phyloP scores from a whole-genome alignment of 2,888 invertebrate genomes.

The Chesias legatella region DNA sequence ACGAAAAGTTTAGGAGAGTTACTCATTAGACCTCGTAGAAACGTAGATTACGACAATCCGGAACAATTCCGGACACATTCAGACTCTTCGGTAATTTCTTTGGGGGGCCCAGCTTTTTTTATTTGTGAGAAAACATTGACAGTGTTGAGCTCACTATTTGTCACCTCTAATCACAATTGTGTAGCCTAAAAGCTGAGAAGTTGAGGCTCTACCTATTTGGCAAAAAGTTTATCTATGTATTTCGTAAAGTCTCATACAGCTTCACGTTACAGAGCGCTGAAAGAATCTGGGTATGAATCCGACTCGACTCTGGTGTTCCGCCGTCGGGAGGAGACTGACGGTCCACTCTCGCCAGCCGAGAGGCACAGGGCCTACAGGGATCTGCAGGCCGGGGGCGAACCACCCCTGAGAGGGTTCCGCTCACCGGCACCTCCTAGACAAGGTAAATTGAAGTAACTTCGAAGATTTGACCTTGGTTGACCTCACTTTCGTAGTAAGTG shows the following conservation, averaged over 20 bases:
- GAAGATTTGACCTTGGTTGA: background rate
- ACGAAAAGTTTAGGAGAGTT: too few species aligned
- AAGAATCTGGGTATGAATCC: constrained; percentile 95
- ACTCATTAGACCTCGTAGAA: too few species aligned
- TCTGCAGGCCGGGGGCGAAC: constrained; percentile 96
- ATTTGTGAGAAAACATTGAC: too few species aligned
- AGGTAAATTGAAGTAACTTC: constrained; percentile 45
- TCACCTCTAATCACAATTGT: too few species aligned
- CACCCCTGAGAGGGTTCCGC: constrained; percentile 94
- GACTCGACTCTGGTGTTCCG: constrained; percentile 94
- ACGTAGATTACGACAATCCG: too few species aligned
- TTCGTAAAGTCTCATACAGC: background rate
- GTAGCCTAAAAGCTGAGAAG: too few species aligned
- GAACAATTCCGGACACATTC: too few species aligned
- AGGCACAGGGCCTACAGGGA: constrained; percentile 91
- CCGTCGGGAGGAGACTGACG: constrained; percentile 84
- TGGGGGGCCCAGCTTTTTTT: too few species aligned
- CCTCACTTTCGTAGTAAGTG: too few species aligned
- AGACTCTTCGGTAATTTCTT: too few species aligned
- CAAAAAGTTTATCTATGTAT: background rate
- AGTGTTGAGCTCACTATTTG: too few species aligned
- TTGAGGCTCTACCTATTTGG: too few species aligned
- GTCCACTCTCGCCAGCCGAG: constrained; percentile 88
- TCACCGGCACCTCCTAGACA: constrained; percentile 88
- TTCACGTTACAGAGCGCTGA: constrained; percentile 83